Conservation (phyloP, 2,113 vertebrate genomes). For the Collichthys lucidus region DNA sequence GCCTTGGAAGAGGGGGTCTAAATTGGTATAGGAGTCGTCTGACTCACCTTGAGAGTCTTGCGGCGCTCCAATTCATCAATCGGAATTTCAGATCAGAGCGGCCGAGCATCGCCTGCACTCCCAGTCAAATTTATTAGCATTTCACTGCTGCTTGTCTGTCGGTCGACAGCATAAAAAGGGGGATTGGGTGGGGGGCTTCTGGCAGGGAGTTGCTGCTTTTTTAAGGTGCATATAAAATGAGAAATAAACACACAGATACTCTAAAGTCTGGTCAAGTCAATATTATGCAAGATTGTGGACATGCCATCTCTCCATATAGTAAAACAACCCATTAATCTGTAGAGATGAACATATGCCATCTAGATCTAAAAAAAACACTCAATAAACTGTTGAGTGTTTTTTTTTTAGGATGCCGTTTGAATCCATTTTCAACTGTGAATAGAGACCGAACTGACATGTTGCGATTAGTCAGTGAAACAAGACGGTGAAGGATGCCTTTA, state of each 20-base stretch:
- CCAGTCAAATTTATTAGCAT: slow-evolving; percentile 77
- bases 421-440: slow-evolving; percentile 13
- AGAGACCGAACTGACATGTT: slow-evolving; percentile 19
- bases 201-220: slow-evolving; percentile 55
- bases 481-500: slow-evolving; percentile 50
- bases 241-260: slow-evolving; percentile 64
- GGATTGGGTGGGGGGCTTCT: slow-evolving; percentile 40
- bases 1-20: slow-evolving; percentile 55
- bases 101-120: slow-evolving; percentile 54
- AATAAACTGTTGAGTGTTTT: slow-evolving; percentile 2
- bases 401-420: slow-evolving; percentile 31
- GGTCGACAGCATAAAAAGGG: slow-evolving; percentile 68
- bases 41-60: slow-evolving; percentile 76
- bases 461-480: slow-evolving; percentile 50
- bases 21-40: slow-evolving; percentile 64
- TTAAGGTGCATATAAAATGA: slow-evolving; percentile 65
- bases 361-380: slow-evolving; percentile 26
- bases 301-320: slow-evolving; percentile 29
- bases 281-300: slow-evolving; percentile 64
- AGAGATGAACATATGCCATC: too few relatives aligned
- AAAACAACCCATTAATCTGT: slow-evolving; percentile 38
- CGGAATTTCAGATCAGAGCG: slow-evolving; percentile 78
- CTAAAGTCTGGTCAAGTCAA: slow-evolving; percentile 65
- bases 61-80: slow-evolving; percentile 76
- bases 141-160: slow-evolving; percentile 69